Percentiles rank a stretch among this genome's conserved stretches.
phyloP scores from a whole-genome alignment of 2,888 invertebrate genomes.

The Mactromeris polynyma region DNA sequence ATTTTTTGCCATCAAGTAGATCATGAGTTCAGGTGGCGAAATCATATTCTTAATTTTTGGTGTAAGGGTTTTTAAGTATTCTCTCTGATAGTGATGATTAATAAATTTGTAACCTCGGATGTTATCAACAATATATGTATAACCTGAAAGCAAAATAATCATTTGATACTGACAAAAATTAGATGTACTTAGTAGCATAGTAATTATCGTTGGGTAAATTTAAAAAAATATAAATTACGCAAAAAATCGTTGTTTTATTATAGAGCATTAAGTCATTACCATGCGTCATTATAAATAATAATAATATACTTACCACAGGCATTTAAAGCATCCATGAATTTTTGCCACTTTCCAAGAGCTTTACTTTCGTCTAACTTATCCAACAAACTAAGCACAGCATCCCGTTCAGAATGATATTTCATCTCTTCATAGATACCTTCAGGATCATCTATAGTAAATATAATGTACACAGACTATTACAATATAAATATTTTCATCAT shows the following conservation, averaged over 20 bases:
- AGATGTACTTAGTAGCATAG: no score
- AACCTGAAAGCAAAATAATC: neutral
- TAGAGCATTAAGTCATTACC: no score
- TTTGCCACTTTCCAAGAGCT: slow-evolving; percentile 28
- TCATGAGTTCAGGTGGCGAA: neutral
- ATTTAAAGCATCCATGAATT: slow-evolving; percentile 21
- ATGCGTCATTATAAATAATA: no score
- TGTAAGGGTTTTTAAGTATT: slow-evolving; percentile 23
- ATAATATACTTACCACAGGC: neutral
- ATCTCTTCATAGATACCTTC: slow-evolving; percentile 18
- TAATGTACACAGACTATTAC: no score
- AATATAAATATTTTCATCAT: no score
- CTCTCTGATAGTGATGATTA: neutral
- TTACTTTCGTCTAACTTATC: slow-evolving; percentile 7
- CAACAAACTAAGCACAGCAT: neutral
- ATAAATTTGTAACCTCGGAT: slow-evolving; percentile 20
- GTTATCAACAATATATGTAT: slow-evolving; percentile 11
- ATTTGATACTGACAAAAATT: no score
- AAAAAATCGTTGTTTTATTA: no score
- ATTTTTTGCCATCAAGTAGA: neutral
- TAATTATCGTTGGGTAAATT: no score
- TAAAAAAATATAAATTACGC: no score
- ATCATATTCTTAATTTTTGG: slow-evolving; percentile 24
- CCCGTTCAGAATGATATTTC: neutral
- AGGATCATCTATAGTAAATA: slow-evolving; percentile 15